Conservation (phyloP, 2,797 vertebrate species). For the Trematomus bernacchii region DNA sequence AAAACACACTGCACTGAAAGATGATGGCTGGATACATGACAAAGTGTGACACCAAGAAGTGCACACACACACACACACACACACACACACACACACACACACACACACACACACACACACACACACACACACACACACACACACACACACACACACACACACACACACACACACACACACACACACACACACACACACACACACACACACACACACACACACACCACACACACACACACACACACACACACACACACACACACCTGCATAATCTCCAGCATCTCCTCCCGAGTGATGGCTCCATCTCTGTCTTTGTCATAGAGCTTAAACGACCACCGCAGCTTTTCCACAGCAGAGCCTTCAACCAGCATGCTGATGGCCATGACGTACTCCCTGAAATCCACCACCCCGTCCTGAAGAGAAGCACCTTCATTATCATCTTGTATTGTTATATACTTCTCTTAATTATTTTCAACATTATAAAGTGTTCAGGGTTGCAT, state of each 20-base stretch:
- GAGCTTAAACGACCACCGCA: slow-evolving; percentile 84
- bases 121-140: too few relatives aligned
- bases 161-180: too few relatives aligned
- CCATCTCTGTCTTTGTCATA: slow-evolving; percentile 82
- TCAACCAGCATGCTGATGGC: slow-evolving; percentile 80
- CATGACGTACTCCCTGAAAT: slow-evolving; percentile 84
- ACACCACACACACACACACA: too few relatives aligned
- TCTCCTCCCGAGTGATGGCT: slow-evolving; percentile 77
- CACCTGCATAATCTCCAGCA: slow-evolving; percentile 85
- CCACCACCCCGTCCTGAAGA: slow-evolving; percentile 76
- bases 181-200: too few relatives aligned
- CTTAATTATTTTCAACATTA: background rate
- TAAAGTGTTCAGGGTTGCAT: background rate
- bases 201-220: too few relatives aligned
- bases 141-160: too few relatives aligned
- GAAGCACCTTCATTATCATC: slow-evolving; percentile 6
- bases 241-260: slow-evolving; percentile 41
- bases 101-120: slow-evolving; percentile 42
- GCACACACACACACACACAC: slow-evolving; percentile 62
- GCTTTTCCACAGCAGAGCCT: slow-evolving; percentile 79
- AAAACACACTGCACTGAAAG: slow-evolving; percentile 8
- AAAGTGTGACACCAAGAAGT: background rate
- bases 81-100: slow-evolving; percentile 71
- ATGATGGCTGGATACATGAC: background rate
- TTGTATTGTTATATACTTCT: background rate